Base-by-base conservation (phyloP, 2,113 vertebrate genomes). In the Phalacrocorax brasilianus region DNA sequence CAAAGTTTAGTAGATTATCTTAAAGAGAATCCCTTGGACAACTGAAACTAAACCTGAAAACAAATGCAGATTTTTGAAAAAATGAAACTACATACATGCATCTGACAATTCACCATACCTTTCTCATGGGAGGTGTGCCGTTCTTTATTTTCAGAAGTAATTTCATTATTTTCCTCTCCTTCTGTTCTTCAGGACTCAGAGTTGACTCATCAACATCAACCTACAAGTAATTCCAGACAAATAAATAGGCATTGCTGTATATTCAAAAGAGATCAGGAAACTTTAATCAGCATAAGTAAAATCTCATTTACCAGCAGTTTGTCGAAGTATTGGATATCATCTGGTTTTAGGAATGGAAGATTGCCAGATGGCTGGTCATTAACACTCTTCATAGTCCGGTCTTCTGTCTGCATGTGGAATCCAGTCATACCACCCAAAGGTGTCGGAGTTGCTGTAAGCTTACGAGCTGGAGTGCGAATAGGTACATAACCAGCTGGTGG, bases 101-200 rank as follows among this genome's bases (percentile, higher is more conserved):
- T 27, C 50, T 47, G n/a, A 65, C 18, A 49, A 59, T 9, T 63
- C 15, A 81, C 55, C 73, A 82, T 55, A 99, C 99, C 98, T 99
- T 99, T 80, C 99, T 99, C 99, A 99, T 99, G 63, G 99, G 99
- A 66, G 99, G 99, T 11, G 99, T 99, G 89, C 99, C 99, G 66
- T 99, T 99, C 96, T 99, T 99, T 78, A 99, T 99, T 98, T 99
- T 99, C 95, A 99, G 97, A 91, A 99, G 98, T 72, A 99, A 97
- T 89, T 99, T 99, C 99, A 99, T 99, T 95, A 99, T 99, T 98
- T 99, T 99, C 94, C 99, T 98, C 88, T 99, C 99, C 75, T 99
- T 99, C 94, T 99, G 99, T 62, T 99, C 99, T 95, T 99, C 99
- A 4, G 99, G 99, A 96, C 99, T 99, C 91, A 99, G 98, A 19